Percentiles rank a stretch among this genome's conserved stretches.
Conservation (phyloP, 2,888 invertebrate species). For the Hydriomena furcata region DNA sequence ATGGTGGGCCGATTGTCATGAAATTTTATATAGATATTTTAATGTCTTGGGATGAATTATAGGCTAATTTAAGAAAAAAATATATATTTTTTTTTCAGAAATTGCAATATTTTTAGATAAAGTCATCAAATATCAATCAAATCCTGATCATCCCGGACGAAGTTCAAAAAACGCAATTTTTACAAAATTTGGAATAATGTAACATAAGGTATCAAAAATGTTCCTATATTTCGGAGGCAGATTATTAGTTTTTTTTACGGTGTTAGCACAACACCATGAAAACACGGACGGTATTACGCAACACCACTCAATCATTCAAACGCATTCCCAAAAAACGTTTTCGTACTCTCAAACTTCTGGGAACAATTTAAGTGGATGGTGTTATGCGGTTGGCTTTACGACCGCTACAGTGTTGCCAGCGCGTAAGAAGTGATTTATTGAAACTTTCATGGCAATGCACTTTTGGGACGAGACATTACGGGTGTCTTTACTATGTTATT, state of each 20-base stretch:
- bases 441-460: slow-evolving; percentile 30
- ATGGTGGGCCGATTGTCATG: no score
- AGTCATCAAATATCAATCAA: no score
- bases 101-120: no score
- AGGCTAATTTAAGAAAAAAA: no score
- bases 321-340: slow-evolving; percentile 27
- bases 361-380: slow-evolving; percentile 38
- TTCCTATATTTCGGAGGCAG: no score
- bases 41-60: no score
- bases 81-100: no score
- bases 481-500: slow-evolving; percentile 12
- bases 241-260: not conserved
- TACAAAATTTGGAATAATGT: no score
- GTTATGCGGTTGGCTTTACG: slow-evolving; percentile 40
- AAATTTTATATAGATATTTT: no score
- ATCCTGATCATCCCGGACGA: no score
- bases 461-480: slow-evolving; percentile 28
- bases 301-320: slow-evolving; percentile 23
- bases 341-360: slow-evolving; percentile 25
- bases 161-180: no score
- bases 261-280: not conserved
- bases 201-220: no score
- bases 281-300: slow-evolving; percentile 11
- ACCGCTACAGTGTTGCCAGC: slow-evolving; percentile 51
- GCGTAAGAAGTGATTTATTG: slow-evolving; percentile 37